Evolutionary conservation across 1,140 invertebrate genomes (phyloP).

Genomic region (Drosophila erecta): DNA sequence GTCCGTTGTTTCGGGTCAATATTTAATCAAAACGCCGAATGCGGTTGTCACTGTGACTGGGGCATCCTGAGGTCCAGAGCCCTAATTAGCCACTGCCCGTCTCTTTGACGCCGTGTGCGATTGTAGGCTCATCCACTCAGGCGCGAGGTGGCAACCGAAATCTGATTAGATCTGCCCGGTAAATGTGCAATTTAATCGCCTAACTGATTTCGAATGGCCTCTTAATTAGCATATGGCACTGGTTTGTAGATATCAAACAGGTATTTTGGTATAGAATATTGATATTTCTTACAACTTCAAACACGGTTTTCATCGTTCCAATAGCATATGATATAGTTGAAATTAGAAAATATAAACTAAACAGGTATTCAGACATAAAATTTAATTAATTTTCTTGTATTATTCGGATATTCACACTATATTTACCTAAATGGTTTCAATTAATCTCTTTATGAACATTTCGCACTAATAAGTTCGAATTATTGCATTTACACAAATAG

Average conservation of each 20-base stretch:
- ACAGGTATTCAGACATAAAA: too few relatives aligned
- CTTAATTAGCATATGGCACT: neutral
- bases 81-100: constrained; percentile 29
- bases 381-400: too few relatives aligned
- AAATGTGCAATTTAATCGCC: constrained; percentile 28
- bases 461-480: too few relatives aligned
- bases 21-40: constrained; percentile 64
- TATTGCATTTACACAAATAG: too few relatives aligned
- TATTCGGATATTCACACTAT: too few relatives aligned
- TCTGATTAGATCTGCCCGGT: constrained; percentile 16
- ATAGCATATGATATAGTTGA: too few relatives aligned
- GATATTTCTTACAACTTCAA: too few relatives aligned
- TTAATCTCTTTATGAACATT: too few relatives aligned
- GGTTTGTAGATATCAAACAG: neutral
- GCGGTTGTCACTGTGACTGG: constrained; percentile 54
- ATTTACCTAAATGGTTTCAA: too few relatives aligned
- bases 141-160: constrained; percentile 3
- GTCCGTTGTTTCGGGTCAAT: constrained; percentile 46
- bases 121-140: constrained; percentile 15
- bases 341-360: too few relatives aligned
- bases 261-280: neutral
- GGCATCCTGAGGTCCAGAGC: constrained; percentile 28
- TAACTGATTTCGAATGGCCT: neutral
- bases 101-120: constrained; percentile 18
- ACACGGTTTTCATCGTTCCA: too few relatives aligned